Percentiles rank a stretch among this genome's conserved stretches.
phyloP scores from a whole-genome alignment of 1,140 invertebrate species.

The Alviniconcha marisindica region DNA sequence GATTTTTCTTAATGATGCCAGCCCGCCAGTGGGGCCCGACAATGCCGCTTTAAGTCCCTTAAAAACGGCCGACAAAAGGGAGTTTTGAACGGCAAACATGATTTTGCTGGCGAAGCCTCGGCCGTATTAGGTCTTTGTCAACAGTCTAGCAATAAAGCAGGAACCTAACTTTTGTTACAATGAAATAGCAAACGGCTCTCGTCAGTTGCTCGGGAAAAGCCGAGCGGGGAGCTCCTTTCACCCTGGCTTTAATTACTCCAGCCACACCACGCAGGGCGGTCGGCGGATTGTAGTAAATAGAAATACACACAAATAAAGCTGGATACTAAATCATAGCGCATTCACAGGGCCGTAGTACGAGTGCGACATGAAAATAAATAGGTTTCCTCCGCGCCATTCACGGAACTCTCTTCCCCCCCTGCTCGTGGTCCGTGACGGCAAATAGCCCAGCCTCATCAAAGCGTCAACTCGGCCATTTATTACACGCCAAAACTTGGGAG shows the following conservation, averaged over 20 bases:
- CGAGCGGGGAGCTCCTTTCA: constrained; percentile 26
- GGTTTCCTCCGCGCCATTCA: constrained; percentile 26
- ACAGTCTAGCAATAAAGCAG: constrained; percentile 48
- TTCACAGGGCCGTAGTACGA: constrained; percentile 15
- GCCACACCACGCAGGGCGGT: constrained; percentile 3
- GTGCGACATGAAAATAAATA: constrained; percentile 44
- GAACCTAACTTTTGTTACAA: constrained; percentile 52
- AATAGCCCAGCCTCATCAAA: constrained; percentile 33
- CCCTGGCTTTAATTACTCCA: constrained; percentile 38
- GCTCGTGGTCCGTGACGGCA: not conserved
- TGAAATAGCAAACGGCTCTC: constrained; percentile 43
- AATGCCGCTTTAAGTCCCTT: constrained; percentile 38
- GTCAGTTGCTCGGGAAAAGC: constrained; percentile 39
- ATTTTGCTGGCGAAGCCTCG: constrained; percentile 46
- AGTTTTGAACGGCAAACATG: constrained; percentile 47
- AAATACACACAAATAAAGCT: constrained; percentile 39
- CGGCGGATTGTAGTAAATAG: constrained; percentile 36
- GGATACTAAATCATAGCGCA: constrained; percentile 42
- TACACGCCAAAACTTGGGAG: constrained; percentile 26
- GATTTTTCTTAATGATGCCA: constrained; percentile 35
- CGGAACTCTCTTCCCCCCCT: constrained; percentile 12
- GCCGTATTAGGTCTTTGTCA: constrained; percentile 50
- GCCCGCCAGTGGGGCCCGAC: constrained; percentile 7
- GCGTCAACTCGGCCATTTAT: constrained; percentile 20
- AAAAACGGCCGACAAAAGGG: constrained; percentile 42